These are phyloP conservation scores for Drosophila yooni DNA, from an alignment of 2,888 invertebrate genomes.

Conservation along the genomic window DNA sequence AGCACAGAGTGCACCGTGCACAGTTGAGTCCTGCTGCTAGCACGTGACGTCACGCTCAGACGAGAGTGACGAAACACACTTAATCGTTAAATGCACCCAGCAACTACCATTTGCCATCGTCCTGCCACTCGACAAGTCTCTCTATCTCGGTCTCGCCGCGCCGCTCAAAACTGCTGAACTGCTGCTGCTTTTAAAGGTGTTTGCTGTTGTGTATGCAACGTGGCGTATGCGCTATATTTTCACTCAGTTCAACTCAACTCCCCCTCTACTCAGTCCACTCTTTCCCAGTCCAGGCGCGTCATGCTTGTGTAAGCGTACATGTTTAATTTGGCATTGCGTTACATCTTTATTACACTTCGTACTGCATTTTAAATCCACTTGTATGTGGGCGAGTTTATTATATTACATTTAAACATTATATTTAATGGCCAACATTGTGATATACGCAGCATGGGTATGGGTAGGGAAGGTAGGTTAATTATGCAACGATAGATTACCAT, in stretches of 20 bases:
- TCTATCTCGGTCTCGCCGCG: not conserved
- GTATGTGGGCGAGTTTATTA: constrained; percentile 20
- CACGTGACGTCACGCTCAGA: constrained; percentile 75
- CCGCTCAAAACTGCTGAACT: not conserved
- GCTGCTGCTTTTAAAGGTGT: constrained; percentile 55
- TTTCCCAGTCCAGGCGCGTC: constrained; percentile 11
- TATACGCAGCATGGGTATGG: not conserved
- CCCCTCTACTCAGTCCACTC: not conserved
- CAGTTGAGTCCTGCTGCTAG: constrained; percentile 22
- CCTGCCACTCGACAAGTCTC: constrained; percentile 1
- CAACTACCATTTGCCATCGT: constrained; percentile 32
- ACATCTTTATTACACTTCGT: constrained; percentile 54
- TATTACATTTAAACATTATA: constrained; percentile 9
- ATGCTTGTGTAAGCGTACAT: constrained; percentile 72
- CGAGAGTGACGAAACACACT: constrained; percentile 75
- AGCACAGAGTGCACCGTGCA: constrained; percentile 4
- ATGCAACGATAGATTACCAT: not conserved
- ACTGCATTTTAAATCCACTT: constrained; percentile 53
- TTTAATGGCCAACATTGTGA: not conserved
- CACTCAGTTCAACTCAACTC: constrained; percentile 3
- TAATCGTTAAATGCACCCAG: constrained; percentile 74
- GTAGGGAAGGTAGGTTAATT: not conserved
- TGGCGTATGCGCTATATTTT: constrained; percentile 65
- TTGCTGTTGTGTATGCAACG: constrained; percentile 61
- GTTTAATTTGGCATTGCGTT: constrained; percentile 73